Base-by-base conservation (phyloP, 2,113 vertebrate genomes). In the Probosciger aterrimus region DNA sequence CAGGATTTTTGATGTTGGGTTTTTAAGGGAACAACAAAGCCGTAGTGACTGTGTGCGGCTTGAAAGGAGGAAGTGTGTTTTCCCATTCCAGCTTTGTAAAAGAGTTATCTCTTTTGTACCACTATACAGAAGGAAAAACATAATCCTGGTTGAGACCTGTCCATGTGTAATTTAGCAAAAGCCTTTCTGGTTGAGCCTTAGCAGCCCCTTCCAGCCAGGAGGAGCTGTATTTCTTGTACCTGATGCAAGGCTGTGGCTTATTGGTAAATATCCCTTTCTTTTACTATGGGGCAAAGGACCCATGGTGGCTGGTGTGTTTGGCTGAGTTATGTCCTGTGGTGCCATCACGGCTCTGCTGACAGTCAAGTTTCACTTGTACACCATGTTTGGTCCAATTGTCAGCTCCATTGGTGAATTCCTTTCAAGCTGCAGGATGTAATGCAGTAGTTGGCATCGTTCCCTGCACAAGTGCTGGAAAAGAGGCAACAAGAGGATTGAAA, bases 21-120 rank as follows among this genome's bases (percentile, higher is more conserved):
- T 84, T 92, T 92, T 96, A 86, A 69, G 65, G 79, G 50, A 93
- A 90, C 59, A 90, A 76, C 92, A 95, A 90, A 93, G 92, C 70
- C 92, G 88, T 64, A 90, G 86, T 68, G 65, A 49, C 83, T 89
- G 65, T 47, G 65, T 92, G 83, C 9, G 33, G 83, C 25, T 73
- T 84, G 83, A 87, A 91, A 91, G 77, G 28, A 80, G 23, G 50
- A 81, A 90, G 44, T 0, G 0, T 82, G 82, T 81, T 47, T 73
- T 19, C 55, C n/a, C 24, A 7, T 79, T 84, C 86, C 63, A 92
- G 57, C 23, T 43, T 78, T 92, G 69, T 83, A 76, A 92, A 75
- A 74, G 9, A 62, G n/a, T 19, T 65, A 46, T 84, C 37, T 76
- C 70, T 82, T 88, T 84, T 76, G 88, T 91, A 65, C 75, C 5